Evolutionary conservation across 1,140 invertebrate species (phyloP), one percentile per base, ranked within the genome.

Genomic region (Brachionus asplanchnoidis): DNA sequence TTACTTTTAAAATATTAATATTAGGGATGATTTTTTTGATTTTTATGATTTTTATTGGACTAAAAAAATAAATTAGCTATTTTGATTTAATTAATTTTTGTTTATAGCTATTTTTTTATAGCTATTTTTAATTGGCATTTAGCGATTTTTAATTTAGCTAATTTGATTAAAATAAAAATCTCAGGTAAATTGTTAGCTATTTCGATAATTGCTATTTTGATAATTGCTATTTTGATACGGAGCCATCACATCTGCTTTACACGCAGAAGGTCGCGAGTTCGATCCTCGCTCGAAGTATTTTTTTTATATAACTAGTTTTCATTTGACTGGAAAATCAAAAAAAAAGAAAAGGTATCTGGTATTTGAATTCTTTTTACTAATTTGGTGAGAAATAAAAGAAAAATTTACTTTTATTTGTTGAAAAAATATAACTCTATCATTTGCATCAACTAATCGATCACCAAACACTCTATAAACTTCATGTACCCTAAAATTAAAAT

Each of bases 401-500:
- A 50, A 20, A 50, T n/a, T 77, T 77, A 77, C 73, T 77, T 77
- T 77, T 11, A 77, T 36, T 14, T 36, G 42, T 9, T 50, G 11
- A 5, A 50, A 77, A 77, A 77, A 77, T 3, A 9, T 46, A 2
- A 50, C 44, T 46, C 73, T 77, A 85, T 90, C 89, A 12, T 73
- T 77, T 11, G 88, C 87, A 79, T 88, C 87, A 5, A 90, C 88
- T n/a, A 90, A 86, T 46, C 89, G 86, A 86, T 90, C 89, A 85
- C 88, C 89, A 86, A 90, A 89, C 6, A 90, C 88, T 23, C 89
- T 83, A 85, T 90, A 90, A 20, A 90, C 88, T 85, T 90, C 89
- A 86, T 90, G 89, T 14, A 89, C 87, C 89, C 70, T 70, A 46
- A 68, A 68, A 68, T 44, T 42, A 8, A 9, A 44, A 17, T 44